These are phyloP conservation scores for Phaonia tiefii DNA, from an alignment of 2,888 invertebrate genomes.

Conservation along the genomic window DNA sequence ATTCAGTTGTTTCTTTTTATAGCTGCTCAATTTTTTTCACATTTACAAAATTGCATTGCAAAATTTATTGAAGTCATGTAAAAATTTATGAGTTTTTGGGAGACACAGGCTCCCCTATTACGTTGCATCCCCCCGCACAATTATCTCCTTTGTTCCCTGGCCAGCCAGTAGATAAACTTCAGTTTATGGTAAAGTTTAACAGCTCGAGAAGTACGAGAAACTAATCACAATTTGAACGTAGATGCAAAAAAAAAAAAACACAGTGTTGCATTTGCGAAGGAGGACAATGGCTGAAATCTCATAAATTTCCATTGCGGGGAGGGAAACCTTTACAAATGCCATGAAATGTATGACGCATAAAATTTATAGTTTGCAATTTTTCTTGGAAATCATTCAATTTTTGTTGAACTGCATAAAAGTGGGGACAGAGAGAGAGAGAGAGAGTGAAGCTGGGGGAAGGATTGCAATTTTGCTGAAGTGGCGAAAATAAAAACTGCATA, in stretches of 20 bases:
- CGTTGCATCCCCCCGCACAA: too few relatives aligned
- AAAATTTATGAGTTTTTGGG: constrained; percentile 23
- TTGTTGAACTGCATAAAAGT: neutral
- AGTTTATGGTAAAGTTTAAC: constrained; percentile 11
- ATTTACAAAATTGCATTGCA: constrained; percentile 24
- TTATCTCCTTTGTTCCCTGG: too few relatives aligned
- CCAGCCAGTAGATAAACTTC: neutral
- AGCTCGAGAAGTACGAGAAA: neutral
- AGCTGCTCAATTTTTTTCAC: neutral
- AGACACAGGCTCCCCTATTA: neutral
- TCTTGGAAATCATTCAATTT: constrained; percentile 34
- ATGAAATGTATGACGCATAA: constrained; percentile 15
- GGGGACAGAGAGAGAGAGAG: too few relatives aligned
- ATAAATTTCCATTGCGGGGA: too few relatives aligned
- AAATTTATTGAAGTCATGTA: constrained; percentile 38
- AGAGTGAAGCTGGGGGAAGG: too few relatives aligned
- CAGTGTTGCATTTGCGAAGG: too few relatives aligned
- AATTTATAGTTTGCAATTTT: constrained; percentile 33
- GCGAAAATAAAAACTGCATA: too few relatives aligned
- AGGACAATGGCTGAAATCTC: too few relatives aligned
- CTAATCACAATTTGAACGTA: constrained; percentile 12
- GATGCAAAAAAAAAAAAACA: neutral
- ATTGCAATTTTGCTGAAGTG: too few relatives aligned
- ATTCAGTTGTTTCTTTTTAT: neutral
- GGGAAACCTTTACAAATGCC: neutral